Evolutionary conservation across 2,888 invertebrate genomes (phyloP), one percentile per base, ranked within the genome.

Genomic region (Xiphydria camelus): DNA sequence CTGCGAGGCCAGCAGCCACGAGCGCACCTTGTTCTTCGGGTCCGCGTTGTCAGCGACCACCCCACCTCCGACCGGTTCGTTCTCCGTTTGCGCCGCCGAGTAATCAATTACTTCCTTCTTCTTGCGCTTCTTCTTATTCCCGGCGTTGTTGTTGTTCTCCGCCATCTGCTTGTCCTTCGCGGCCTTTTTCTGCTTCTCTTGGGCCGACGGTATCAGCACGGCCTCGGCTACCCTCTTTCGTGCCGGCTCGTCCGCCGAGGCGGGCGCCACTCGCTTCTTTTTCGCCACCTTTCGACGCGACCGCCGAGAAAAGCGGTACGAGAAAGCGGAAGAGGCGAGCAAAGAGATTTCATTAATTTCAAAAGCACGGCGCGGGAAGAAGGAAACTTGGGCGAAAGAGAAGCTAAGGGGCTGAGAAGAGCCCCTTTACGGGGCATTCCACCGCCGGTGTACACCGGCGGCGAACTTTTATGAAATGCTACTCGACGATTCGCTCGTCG

Each of bases 101-200:
- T 91, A 91, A 68, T 91, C 90, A 55, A 91, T 90, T 4, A 88
- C 87, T 72, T 90, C 89, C 61, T 84, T 84, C 62, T 85, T 84
- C 66, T 85, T 84, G 45, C 83, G 70, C 64, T 82, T 82, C 5
- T 78, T 76, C 62, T 83, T 84, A 3, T 79, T 79, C 64, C 76
- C 79, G 51, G 78, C 78, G n/a, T n/a, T 79, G 75, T 59, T 82
- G 80, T 69, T 80, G 80, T 36, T 83, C 80, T 20, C 81, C 80
- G 31, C 80, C 74, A 76, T 67, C 66, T 52, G 45, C 36, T 57
- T 57, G n/a, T 53, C 55, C 18, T 57, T 55, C 10, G 44, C 21
- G 20, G 42, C 19, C 34, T 57, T 44, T 34, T 60, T 57, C 47
- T 53, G 56, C 37, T 64, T 64, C 4, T 49, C 41, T 5, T 32